A percentile compares a stretch with the other conserved stretches of the same genome.
Evolutionary conservation across 2,113 vertebrate species (phyloP).

Genomic region (Eclectus roratus): DNA sequence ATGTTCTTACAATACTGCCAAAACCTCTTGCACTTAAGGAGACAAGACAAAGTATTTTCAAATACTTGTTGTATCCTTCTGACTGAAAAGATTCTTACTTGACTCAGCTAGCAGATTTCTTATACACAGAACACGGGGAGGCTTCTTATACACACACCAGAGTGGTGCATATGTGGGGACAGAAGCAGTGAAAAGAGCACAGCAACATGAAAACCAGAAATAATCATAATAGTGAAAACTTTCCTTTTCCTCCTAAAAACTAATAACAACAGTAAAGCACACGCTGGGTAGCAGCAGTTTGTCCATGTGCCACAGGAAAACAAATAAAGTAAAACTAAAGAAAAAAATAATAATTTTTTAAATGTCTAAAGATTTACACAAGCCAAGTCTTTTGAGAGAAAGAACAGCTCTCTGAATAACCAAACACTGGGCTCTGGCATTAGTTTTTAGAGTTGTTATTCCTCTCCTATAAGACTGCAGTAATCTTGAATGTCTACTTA

Average conservation of each 20-base stretch:
- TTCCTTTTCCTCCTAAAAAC: not conserved
- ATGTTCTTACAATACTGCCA: not conserved
- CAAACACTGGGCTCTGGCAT: not conserved
- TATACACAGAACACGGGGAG: not conserved
- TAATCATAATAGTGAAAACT: not conserved
- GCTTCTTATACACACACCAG: not conserved
- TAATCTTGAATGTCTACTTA: not conserved
- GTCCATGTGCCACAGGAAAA: not conserved
- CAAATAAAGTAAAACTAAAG: not conserved
- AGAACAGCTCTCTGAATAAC: constrained; percentile 25
- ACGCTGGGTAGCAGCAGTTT: not conserved
- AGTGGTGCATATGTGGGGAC: not conserved
- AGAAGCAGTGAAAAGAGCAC: not conserved
- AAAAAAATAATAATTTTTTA: not conserved
- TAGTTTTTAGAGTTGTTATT: not conserved
- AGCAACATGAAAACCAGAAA: not conserved
- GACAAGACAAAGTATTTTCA: not conserved
- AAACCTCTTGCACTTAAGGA: not conserved
- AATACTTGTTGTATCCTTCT: not conserved
- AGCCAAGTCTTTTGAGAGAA: constrained; percentile 4
- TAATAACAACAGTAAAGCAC: not conserved
- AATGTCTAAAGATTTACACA: not conserved
- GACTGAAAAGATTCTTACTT: not conserved
- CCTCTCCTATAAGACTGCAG: not conserved
- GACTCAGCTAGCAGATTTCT: not conserved